Percentiles rank a stretch among this genome's conserved stretches.
Evolutionary conservation across 2,113 vertebrate genomes (phyloP).

Genomic region (Trochalopteron elliotii): DNA sequence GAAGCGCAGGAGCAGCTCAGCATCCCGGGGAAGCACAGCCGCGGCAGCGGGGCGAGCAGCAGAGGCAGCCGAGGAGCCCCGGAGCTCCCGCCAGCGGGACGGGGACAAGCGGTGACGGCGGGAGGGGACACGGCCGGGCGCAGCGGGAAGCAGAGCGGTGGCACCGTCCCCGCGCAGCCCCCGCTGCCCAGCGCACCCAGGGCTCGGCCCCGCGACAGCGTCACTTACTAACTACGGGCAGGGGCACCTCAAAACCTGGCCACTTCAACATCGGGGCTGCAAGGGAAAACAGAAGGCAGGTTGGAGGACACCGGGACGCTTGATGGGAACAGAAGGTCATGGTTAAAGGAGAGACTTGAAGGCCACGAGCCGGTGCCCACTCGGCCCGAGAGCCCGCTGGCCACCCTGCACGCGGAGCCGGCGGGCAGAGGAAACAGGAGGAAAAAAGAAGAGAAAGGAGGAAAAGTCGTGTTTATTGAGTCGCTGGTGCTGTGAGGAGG

Average conservation of each 20-base stretch:
- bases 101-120: neutral
- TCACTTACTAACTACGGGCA: slow-evolving; percentile 89
- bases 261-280: slow-evolving; percentile 86
- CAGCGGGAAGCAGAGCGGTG: slow-evolving; percentile 2
- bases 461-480: slow-evolving; percentile 4
- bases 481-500: neutral
- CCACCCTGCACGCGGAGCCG: neutral
- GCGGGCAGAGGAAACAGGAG: neutral
- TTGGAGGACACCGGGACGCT: slow-evolving; percentile 20
- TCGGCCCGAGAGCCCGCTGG: neutral
- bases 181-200: slow-evolving; percentile 13
- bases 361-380: neutral
- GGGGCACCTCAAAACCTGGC: slow-evolving; percentile 87
- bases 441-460: slow-evolving; percentile 1
- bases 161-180: neutral
- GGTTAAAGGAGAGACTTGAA: neutral
- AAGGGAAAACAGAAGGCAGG: slow-evolving; percentile 86
- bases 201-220: slow-evolving; percentile 53
- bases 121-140: neutral
- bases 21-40: neutral
- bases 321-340: neutral
- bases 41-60: neutral
- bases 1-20: neutral
- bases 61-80: neutral
- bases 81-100: neutral